Base-by-base conservation (phyloP, 2,888 invertebrate genomes). In the Lasioglossum marginatum region DNA sequence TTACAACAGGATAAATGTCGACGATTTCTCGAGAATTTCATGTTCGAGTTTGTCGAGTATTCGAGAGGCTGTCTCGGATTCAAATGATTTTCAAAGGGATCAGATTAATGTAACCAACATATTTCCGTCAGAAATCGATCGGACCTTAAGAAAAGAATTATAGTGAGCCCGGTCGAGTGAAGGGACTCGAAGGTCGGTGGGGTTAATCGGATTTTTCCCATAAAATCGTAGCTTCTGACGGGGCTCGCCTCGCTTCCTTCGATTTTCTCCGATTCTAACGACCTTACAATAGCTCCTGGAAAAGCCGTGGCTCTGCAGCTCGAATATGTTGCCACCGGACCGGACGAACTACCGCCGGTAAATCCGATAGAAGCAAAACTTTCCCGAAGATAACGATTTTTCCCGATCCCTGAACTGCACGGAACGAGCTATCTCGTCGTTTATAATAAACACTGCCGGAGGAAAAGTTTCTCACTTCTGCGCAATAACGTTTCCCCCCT, bases 121-220 rank as follows among this genome's bases (percentile, higher is more conserved):
- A 87, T 88, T 88, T 78, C 79, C 85, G 68, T 19, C 37, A 37
- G 12, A 40, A 68, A 68, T 40, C 68, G 70, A 45, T 71, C 71
- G 6, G 66, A 37, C n/a, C 27, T 43, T 12, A n/a, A 37, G 63
- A 68, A 74, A 74, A 77, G 77, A 71, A 81, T 77, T 76, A 72
- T 73, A 66, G 66, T 14, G 73, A 16, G 23, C 23, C 16, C 27
- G 57, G 19, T n/a, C 60, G 72, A 66, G 43, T 63, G 73, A 70
- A 48, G 66, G 63, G 43, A 43, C 70, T 52, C 70, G 71, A 78
- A 81, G 68, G 48, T 68, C 52, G 71, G 45, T 14, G 75, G 78
- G 82, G 87, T 82, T 90, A 88, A 90, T 89, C 88, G 89, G 89
- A 90, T 90, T 88, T 87, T 87, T 89, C 87, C 78, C 82, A 87